These are phyloP conservation scores for Augochlorella aurata DNA, from an alignment of 2,888 invertebrate genomes.

Conservation along the genomic window DNA sequence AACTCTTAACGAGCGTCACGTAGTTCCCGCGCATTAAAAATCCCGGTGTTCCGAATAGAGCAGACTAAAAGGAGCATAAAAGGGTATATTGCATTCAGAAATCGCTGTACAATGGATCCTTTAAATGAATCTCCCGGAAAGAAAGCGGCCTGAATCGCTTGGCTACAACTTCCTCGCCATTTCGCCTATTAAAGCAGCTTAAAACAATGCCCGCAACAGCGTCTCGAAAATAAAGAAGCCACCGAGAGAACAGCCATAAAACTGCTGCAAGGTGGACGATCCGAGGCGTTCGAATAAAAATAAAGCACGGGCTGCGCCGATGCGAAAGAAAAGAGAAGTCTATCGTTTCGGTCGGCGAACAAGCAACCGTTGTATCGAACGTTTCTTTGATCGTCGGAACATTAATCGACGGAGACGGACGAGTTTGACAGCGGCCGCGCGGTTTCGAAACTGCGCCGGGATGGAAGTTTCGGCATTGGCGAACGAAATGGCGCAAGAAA, in stretches of 20 bases:
- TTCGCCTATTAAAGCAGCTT: background rate
- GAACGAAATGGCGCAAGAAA: conserved; percentile 49
- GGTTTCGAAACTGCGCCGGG: background rate
- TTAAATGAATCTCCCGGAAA: background rate
- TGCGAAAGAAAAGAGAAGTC: too few relatives aligned
- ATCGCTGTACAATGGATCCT: background rate
- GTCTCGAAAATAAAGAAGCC: background rate
- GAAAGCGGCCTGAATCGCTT: background rate
- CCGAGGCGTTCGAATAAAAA: background rate
- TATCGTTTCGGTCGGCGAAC: background rate
- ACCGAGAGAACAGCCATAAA: background rate
- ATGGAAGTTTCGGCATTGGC: conserved; percentile 36
- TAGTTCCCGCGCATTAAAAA: background rate
- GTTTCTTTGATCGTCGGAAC: background rate
- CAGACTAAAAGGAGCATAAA: background rate
- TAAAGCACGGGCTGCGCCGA: background rate
- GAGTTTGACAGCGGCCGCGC: background rate
- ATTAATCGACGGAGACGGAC: background rate
- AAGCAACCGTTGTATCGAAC: background rate
- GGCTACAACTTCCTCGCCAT: conserved; percentile 6
- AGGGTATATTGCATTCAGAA: background rate
- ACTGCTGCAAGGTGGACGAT: background rate
- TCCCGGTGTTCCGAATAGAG: background rate
- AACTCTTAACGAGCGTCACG: background rate
- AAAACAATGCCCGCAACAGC: conserved; percentile 4